These are phyloP conservation scores for Palythoa heliodiscus DNA, from an alignment of 92 coral and sea anemone species.

Conservation along the genomic window DNA sequence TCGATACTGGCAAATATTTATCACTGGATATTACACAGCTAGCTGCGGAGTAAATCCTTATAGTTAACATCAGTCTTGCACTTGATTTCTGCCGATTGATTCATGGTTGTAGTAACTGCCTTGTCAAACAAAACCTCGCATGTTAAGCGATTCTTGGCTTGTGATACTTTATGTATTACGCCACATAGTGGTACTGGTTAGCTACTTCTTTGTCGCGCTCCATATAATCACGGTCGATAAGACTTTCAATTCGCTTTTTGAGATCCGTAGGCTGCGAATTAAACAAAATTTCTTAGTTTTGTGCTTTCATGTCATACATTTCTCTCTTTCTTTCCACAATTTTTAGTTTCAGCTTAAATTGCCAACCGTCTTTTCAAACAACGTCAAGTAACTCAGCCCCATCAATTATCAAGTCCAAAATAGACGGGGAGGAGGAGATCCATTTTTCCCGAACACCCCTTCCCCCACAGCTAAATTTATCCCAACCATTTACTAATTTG, in stretches of 20 bases:
- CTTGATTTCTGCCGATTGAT: neutral
- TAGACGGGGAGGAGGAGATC: no score
- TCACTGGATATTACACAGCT: neutral
- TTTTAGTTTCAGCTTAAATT: no score
- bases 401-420: no score
- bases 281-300: neutral
- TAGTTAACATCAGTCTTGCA: neutral
- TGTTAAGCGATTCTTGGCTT: neutral
- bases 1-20: neutral
- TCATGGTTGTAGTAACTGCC: neutral
- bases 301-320: neutral
- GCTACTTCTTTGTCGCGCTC: conserved; percentile 96
- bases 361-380: no score
- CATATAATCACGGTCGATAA: conserved; percentile 98
- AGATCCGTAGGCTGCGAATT: conserved; percentile 88
- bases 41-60: neutral
- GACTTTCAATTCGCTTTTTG: conserved; percentile 97
- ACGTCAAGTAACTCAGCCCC: no score
- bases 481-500: no score
- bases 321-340: neutral
- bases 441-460: no score
- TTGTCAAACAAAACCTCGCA: conserved; percentile 15
- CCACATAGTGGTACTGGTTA: conserved; percentile 97
- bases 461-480: no score
- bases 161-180: conserved; percentile 47